Evolutionary conservation across 2,113 vertebrate species (phyloP).

Genomic region (Podarcis raffonei): DNA sequence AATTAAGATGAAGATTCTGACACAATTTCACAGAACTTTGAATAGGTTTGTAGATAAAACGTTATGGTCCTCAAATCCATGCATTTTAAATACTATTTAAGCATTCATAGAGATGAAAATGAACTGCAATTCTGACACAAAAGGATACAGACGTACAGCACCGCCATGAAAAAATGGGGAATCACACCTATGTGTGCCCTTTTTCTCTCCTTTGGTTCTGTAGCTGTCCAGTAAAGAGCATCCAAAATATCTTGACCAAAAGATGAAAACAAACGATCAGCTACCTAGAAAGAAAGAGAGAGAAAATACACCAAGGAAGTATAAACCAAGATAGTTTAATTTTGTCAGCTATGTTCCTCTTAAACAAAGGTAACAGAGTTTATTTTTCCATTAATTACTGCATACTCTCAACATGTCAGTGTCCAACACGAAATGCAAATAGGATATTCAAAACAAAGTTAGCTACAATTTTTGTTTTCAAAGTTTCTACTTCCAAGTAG

Average conservation of each 20-base stretch:
- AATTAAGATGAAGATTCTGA: not conserved
- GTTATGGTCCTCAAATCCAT: not conserved
- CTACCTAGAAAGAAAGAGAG: slow-evolving; percentile 80
- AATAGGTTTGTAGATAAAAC: not conserved
- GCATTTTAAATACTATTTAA: not conserved
- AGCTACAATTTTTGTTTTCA: not conserved
- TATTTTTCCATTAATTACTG: not conserved
- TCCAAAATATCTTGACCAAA: slow-evolving; percentile 98
- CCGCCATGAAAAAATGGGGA: slow-evolving; percentile 96
- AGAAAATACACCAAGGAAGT: not conserved
- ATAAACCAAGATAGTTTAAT: not conserved
- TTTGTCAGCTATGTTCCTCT: slow-evolving; percentile 9
- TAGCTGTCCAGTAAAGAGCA: slow-evolving; percentile 98
- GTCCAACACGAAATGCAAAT: not conserved
- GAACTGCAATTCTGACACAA: slow-evolving; percentile 7
- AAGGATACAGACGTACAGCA: slow-evolving; percentile 99
- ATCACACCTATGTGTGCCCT: slow-evolving; percentile 94
- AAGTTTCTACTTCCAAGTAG: not conserved
- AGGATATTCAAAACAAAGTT: not conserved
- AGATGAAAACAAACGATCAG: slow-evolving; percentile 96
- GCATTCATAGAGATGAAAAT: not conserved
- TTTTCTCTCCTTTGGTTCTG: slow-evolving; percentile 94
- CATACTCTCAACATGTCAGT: not conserved
- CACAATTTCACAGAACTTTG: not conserved
- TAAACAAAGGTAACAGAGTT: not conserved